Evolutionary conservation across 2,888 invertebrate species (phyloP).

Genomic region (Drosophila quasianomalipes): DNA sequence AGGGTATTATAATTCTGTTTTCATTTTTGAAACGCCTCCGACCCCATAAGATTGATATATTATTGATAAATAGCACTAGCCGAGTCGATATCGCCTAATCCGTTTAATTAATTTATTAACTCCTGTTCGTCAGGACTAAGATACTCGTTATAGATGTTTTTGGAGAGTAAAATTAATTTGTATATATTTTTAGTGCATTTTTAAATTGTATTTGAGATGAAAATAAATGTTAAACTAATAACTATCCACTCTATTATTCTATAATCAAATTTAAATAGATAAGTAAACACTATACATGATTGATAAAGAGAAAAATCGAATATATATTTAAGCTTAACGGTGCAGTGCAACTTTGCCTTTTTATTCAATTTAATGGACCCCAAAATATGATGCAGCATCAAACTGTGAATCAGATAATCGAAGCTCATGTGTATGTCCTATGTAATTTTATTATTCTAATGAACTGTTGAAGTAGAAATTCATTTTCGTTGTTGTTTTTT

Average conservation of each 20-base stretch:
- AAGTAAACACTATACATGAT: neutral
- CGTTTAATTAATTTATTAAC: neutral
- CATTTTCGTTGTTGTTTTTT: neutral
- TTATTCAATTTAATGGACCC: slow-evolving; percentile 14
- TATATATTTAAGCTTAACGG: too few relatives aligned
- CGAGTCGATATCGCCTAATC: neutral
- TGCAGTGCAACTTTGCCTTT: neutral
- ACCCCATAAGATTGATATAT: neutral
- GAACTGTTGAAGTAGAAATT: slow-evolving; percentile 34
- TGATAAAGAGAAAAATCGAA: too few relatives aligned
- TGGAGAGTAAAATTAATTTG: neutral
- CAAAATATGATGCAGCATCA: slow-evolving; percentile 2
- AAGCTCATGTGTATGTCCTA: slow-evolving; percentile 11
- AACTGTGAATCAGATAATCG: slow-evolving; percentile 26
- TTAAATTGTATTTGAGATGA: neutral
- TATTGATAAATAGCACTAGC: neutral
- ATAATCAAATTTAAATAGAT: neutral
- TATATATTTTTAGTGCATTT: neutral
- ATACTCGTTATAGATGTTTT: neutral
- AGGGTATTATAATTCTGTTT: neutral
- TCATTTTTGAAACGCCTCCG: neutral
- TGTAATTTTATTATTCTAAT: slow-evolving; percentile 42
- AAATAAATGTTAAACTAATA: neutral
- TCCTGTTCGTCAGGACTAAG: neutral
- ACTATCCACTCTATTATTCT: neutral